These are phyloP conservation scores for Misgurnus mizolepis DNA, from an alignment of 2,113 vertebrate genomes.

Conservation along the genomic window DNA sequence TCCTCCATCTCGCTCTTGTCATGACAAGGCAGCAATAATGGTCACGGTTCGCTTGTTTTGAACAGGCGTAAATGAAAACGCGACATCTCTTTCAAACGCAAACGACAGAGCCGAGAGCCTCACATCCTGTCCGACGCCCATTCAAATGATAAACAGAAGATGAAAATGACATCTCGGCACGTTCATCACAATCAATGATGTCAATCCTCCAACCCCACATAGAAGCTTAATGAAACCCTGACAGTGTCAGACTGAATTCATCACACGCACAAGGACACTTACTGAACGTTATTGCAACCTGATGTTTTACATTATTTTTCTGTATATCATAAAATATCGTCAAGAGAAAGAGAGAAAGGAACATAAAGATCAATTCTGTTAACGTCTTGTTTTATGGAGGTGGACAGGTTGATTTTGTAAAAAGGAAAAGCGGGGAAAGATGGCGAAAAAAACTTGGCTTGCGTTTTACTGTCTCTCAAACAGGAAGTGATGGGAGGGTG, in stretches of 20 bases:
- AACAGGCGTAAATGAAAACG: slow-evolving; percentile 47
- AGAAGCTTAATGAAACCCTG: slow-evolving; percentile 57
- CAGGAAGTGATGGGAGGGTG: slow-evolving; percentile 46
- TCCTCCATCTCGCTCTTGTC: slow-evolving; percentile 14
- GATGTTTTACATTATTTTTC: neutral
- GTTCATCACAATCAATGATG: slow-evolving; percentile 70
- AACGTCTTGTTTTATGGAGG: neutral
- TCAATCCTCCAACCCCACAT: slow-evolving; percentile 59
- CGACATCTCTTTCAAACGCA: slow-evolving; percentile 49
- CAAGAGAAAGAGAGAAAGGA: neutral
- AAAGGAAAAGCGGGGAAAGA: neutral
- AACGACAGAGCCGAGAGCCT: neutral
- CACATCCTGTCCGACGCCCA: slow-evolving; percentile 50
- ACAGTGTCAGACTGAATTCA: slow-evolving; percentile 39
- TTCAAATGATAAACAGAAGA: slow-evolving; percentile 65
- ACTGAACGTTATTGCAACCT: slow-evolving; percentile 33
- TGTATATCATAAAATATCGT: too few species aligned
- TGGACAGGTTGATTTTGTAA: slow-evolving; percentile 15
- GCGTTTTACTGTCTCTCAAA: slow-evolving; percentile 46
- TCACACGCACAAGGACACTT: slow-evolving; percentile 22
- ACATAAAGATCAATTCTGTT: neutral
- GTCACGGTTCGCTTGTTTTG: slow-evolving; percentile 32
- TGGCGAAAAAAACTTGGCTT: slow-evolving; percentile 23
- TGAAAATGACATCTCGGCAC: slow-evolving; percentile 64
- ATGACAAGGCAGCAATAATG: slow-evolving; percentile 29